Base-by-base conservation (phyloP, 2,888 invertebrate species). In the Matsumyia berberina region DNA sequence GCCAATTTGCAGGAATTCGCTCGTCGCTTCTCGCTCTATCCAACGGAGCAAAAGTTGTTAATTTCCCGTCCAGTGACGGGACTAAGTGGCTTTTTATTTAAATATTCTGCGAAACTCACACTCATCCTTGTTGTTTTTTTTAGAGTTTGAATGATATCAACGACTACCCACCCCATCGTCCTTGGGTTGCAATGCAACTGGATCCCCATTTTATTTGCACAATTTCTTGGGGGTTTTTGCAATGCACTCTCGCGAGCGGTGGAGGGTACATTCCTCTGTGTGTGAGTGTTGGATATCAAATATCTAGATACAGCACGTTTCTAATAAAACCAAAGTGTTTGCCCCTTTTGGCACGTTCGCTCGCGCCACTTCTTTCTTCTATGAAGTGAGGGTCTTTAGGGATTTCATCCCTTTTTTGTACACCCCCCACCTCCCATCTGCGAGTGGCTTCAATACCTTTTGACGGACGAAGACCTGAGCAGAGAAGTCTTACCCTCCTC, bases 321-420 rank as follows among this genome's bases (percentile, higher is more conserved):
- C 85, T 85, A 85, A 85, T 85, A 85, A 85, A 80, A 85, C 55
- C 79, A 64, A 74, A 79, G 74, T 70, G 80, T 79, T 79, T 85
- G 85, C 79, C 85, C 85, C 79, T 74, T 85, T 85, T 69, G 70
- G 85, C 85, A 85, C 85, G 85, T 85, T 83, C 82, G 66, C 78
- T 73, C 66, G 70, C 66, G 57, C 49, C 35, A 44, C 29, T 67
- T 29, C 42, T 44, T 72, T 79, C 15, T 46, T 46, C 51, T 76
- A 77, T n/a, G 44, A 33, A 69, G 64, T 64, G 51, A 15, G 39
- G 37, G 58, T 66, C 78, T 72, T 78, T 19, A 12, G 73, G 83
- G 83, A 79, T 62, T 85, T 69, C 79, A 85, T 83, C 62, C 79
- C 17, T 53, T 46, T 72, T 70, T 24, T 51, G 15, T 31, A 4